Base-by-base conservation (phyloP, 2,888 invertebrate genomes). In the Drosophila diplacantha region DNA sequence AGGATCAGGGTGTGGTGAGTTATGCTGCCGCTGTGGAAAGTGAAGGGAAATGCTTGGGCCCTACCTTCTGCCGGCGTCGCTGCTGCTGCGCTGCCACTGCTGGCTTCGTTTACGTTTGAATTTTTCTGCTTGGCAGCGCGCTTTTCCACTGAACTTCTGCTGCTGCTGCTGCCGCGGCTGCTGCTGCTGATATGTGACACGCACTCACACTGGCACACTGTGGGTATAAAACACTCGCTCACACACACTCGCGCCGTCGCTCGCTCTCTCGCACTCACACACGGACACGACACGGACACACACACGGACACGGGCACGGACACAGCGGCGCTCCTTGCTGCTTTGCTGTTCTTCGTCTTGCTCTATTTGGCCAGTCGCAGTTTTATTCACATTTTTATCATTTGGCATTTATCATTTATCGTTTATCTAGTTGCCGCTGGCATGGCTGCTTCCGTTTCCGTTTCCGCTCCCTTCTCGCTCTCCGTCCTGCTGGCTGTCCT, bases 1-100 rank as follows among this genome's bases (percentile, higher is more conserved):
- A 85, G 85, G 80, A 85, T 85, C 84, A 84, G 85, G 85, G 86
- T 86, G 86, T 86, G 85, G 85, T 86, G 85, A 86, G 76, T 86
- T 72, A 71, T 69, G 75, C 79, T 75, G 57, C 55, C 58, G 54
- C 72, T 81, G 75, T 76, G 75, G 69, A 71, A 57, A 67, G 29
- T 46, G 18, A 61, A 50, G 54, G n/a, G 57, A 57, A 65, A 72
- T 61, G 58, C 59, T 58, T 72, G 56, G 44, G 74, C 76, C 78
- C 72, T 78, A 78, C 80, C 78, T 79, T 74, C 72, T 76, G 80
- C 54, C 69, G 59, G 64, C 76, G 59, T 72, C 74, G 70, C 56
- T 52, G 63, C 67, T 41, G 60, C 31, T 38, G 39, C 50, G 46
- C 35, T 47, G 57, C 57, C 59, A 43, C 37, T 26, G 64, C 56